Evolutionary conservation across 2,113 vertebrate species (phyloP), one percentile per base, ranked within the genome.

Genomic region (Poeciliopsis occidentalis): DNA sequence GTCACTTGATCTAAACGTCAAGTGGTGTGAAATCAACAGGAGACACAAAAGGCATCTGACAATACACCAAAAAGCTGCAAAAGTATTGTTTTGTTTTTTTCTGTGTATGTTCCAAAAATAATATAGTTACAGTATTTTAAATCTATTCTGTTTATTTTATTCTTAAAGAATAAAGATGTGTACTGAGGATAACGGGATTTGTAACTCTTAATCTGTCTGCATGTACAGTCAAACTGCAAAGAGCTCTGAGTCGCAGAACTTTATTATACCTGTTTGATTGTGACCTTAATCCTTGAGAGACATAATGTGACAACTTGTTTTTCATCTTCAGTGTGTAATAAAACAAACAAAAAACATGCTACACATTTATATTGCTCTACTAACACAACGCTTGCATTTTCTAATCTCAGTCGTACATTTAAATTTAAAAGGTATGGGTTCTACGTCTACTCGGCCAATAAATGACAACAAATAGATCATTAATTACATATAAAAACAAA

Each of bases 161-260:
- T 95, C 93, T 94, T 93, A 89, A 92, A 94, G 89, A 93, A 94
- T 94, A 93, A 94, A 94, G 79, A 88, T 89, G 85, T 90, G 82
- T 95, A 92, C 89, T 90, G 85, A 90, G 91, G 78, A 87, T 80
- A 60, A 57, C 12, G 19, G 87, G 44, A 69, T 31, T 60, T 64
- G 15, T 31, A 37, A 57, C 68, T 37, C 51, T 15, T 60, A 24
- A 47, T 60, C 26, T 61, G 10, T 47, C 26, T 67, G 37, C 24
- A 51, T 51, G 66, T 47, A 47, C 26, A 29, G 66, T 51, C 24
- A 29, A 41, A 67, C 32, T 26, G 64, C 24, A 15, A 29, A 31
- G 17, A 29, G 41, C 39, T 57, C 15, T 11, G 41, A 44, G 41
- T 22, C n/a, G 7, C 2, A 65, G 11, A 31, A 31, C 47, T 27